These are phyloP conservation scores for Cardinalis cardinalis DNA, from an alignment of 2,113 vertebrate species.

Conservation along the genomic window DNA sequence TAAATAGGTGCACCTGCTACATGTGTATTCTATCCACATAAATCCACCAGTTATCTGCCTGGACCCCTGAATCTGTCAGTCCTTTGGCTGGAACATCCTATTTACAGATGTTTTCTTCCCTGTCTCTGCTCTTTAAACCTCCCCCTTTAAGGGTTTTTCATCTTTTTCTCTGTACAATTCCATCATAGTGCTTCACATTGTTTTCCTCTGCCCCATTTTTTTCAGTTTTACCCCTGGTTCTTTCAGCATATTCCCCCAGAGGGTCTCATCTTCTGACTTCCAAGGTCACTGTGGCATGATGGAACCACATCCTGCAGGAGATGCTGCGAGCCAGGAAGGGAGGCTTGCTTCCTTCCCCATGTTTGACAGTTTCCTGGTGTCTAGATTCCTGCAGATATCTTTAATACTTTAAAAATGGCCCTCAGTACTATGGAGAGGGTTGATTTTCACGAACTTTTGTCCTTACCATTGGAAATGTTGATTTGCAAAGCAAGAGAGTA, in stretches of 20 bases:
- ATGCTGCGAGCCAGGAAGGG: not conserved
- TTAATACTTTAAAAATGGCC: not conserved
- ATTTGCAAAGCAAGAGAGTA: not conserved
- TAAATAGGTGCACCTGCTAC: not conserved
- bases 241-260: not conserved
- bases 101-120: not conserved
- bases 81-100: not conserved
- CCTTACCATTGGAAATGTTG: not conserved
- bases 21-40: not conserved
- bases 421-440: not conserved
- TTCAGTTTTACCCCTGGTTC: not conserved
- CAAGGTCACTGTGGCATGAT: accelerated
- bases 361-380: not conserved
- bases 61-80: not conserved
- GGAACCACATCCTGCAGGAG: not conserved
- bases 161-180: not conserved
- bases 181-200: not conserved
- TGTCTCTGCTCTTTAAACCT: not conserved
- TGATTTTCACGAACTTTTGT: not conserved
- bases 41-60: not conserved
- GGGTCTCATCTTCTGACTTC: not conserved
- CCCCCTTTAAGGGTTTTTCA: accelerated
- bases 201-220: not conserved
- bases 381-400: not conserved
- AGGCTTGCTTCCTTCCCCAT: not conserved